Base-by-base conservation (phyloP, 1,140 invertebrate species). In the Achatina immaculata region DNA sequence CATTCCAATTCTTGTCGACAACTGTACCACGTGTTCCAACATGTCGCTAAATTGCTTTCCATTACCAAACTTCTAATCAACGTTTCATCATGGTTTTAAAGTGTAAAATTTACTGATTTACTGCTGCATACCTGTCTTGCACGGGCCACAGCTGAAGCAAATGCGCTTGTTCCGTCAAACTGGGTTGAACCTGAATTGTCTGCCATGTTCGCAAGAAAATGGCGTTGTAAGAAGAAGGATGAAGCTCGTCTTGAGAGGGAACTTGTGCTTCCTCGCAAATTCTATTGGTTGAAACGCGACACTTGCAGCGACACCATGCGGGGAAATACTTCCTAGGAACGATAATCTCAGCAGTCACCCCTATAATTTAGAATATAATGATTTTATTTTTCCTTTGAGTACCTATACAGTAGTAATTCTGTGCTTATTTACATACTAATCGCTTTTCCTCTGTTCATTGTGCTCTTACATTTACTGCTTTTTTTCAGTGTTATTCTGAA, bases 91-190 rank as follows among this genome's bases (percentile, higher is more conserved):
- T 62, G n/a, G n/a, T n/a, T n/a, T n/a, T n/a, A n/a, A 31, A 62
- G 3, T 62, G 58, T 4, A 62, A 31, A 62, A 9, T 31, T 31
- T 62, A 62, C n/a, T 1, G 7, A 34, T 31, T 6, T 1, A 62
- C 31, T 31, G 31, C 16, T 74, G 55, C 48, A 24, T 65, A 90
- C 89, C 89, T 90, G 89, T 90, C 86, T 88, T 75, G 89, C 89
- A 81, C 89, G 84, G 78, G 89, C 89, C 81, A 90, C 87, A 82
- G 89, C 89, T 83, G 89, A 88, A 83, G 89, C 88, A 86, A 90
- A 90, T 78, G 89, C 88, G 81, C 85, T 84, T 83, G 88, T 85
- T 83, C 84, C 81, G 81, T 87, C 86, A 81, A 84, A 83, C 78
- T 74, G 65, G 80, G 82, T 79, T 73, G 77, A 74, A 71, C 83